phyloP scores from a whole-genome alignment of 2,113 vertebrate species.

The Poeciliopsis prolifica region DNA sequence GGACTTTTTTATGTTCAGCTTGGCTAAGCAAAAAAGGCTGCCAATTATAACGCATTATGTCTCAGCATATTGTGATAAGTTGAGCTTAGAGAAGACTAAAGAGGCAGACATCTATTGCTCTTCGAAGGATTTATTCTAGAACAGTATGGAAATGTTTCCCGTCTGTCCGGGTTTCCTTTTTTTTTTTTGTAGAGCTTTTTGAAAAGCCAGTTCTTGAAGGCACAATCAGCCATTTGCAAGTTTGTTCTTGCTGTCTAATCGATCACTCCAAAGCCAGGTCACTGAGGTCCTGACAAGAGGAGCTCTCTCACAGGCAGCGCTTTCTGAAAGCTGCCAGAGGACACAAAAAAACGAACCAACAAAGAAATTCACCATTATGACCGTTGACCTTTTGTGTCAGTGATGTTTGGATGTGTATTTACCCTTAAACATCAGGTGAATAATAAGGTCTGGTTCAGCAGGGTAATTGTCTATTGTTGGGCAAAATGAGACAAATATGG shows the following conservation, averaged over 20 bases:
- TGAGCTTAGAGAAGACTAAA: constrained; percentile 16
- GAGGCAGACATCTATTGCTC: constrained; percentile 10
- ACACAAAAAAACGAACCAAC: constrained; percentile 36
- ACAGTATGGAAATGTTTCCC: constrained; percentile 40
- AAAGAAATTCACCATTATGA: constrained; percentile 42
- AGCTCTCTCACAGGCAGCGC: constrained; percentile 29
- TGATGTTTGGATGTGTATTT: constrained; percentile 53
- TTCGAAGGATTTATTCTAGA: constrained; percentile 19
- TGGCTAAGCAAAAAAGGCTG: constrained; percentile 49
- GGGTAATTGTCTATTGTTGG: constrained; percentile 13
- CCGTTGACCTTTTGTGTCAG: constrained; percentile 56
- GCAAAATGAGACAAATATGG: neutral
- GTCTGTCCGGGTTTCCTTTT: constrained; percentile 13
- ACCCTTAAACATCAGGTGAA: constrained; percentile 45
- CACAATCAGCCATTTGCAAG: constrained; percentile 13
- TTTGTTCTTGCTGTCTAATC: constrained; percentile 48
- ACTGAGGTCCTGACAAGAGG: constrained; percentile 31
- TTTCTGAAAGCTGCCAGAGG: constrained; percentile 44
- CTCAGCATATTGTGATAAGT: constrained; percentile 38
- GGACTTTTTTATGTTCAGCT: constrained; percentile 19
- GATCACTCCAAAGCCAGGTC: constrained; percentile 52
- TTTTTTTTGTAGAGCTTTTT: constrained; percentile 2
- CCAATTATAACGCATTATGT: constrained; percentile 67
- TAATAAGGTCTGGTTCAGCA: neutral
- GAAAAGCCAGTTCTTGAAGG: neutral